Percentiles rank a stretch among this genome's conserved stretches.
Evolutionary conservation across 1,140 invertebrate genomes (phyloP).

Genomic region (Thaumetopoea pityocampa): DNA sequence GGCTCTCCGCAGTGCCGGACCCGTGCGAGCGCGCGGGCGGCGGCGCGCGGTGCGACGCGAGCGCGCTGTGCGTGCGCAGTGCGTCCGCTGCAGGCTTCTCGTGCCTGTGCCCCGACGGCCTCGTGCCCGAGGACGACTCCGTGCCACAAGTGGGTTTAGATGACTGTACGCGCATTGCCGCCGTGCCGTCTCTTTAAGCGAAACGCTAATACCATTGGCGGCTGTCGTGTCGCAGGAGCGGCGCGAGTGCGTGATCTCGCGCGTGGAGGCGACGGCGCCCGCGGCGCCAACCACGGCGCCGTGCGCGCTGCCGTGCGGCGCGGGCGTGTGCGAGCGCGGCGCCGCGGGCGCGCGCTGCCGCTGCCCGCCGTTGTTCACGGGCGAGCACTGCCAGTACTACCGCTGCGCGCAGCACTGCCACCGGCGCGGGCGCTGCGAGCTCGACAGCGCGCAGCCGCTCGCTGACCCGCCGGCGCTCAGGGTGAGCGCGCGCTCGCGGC

Average conservation of each 20-base stretch:
- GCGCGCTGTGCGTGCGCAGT: constrained; percentile 77
- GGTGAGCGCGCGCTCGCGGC: background rate
- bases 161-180: background rate
- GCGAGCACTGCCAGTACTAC: constrained; percentile 78
- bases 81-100: constrained; percentile 51
- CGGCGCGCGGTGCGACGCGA: constrained; percentile 75
- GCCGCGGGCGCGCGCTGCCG: constrained; percentile 57
- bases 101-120: constrained; percentile 83
- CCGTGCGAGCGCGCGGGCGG: constrained; percentile 42
- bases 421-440: constrained; percentile 78
- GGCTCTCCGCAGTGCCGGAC: constrained; percentile 19
- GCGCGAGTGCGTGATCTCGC: constrained; percentile 30
- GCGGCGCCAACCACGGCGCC: background rate
- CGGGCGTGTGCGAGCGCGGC: constrained; percentile 59
- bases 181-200: background rate
- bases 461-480: constrained; percentile 2
- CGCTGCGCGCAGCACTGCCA: constrained; percentile 80
- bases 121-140: constrained; percentile 44
- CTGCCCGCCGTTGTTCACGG: constrained; percentile 77
- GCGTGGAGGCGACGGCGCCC: background rate
- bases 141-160: constrained; percentile 34
- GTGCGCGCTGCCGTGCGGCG: constrained; percentile 41
- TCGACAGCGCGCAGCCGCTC: constrained; percentile 4
- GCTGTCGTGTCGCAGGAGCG: constrained; percentile 11
- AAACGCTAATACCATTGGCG: background rate